These are phyloP conservation scores for Callospermophilus lateralis DNA, from an alignment of 2,113 vertebrate species.

Conservation along the genomic window DNA sequence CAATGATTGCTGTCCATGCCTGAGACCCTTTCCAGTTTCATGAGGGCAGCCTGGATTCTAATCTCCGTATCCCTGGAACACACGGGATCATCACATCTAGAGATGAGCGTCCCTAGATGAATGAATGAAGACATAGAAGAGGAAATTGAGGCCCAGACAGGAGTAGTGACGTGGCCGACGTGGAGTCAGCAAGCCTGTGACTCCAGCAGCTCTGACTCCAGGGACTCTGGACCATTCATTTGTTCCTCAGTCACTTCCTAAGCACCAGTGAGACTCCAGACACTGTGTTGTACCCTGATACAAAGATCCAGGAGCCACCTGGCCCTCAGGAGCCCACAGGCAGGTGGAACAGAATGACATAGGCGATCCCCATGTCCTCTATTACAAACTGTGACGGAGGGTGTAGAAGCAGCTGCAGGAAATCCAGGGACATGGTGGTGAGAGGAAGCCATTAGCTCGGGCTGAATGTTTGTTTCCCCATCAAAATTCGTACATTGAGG, in stretches of 20 bases:
- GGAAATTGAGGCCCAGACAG: background rate
- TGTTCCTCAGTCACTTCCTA: background rate
- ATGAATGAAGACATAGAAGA: background rate
- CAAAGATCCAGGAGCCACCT: background rate
- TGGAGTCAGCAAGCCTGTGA: background rate
- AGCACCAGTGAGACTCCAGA: background rate
- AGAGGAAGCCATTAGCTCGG: background rate
- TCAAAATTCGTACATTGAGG: background rate
- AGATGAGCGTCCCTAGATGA: background rate
- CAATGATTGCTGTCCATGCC: background rate
- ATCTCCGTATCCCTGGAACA: background rate
- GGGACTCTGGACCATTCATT: background rate
- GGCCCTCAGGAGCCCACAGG: background rate
- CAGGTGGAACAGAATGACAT: background rate
- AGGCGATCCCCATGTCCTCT: background rate
- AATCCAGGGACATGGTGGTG: background rate
- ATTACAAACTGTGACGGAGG: background rate
- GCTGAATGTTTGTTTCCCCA: background rate
- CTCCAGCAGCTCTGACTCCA: background rate
- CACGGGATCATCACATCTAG: background rate
- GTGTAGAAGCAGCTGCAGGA: background rate
- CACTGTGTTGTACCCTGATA: no score
- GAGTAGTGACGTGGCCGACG: background rate
- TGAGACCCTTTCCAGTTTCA: background rate
- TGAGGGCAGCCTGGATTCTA: background rate